Percentiles rank a stretch among this genome's conserved stretches.
Evolutionary conservation across 1,140 invertebrate species (phyloP).

Genomic region (Orchestia grillus): DNA sequence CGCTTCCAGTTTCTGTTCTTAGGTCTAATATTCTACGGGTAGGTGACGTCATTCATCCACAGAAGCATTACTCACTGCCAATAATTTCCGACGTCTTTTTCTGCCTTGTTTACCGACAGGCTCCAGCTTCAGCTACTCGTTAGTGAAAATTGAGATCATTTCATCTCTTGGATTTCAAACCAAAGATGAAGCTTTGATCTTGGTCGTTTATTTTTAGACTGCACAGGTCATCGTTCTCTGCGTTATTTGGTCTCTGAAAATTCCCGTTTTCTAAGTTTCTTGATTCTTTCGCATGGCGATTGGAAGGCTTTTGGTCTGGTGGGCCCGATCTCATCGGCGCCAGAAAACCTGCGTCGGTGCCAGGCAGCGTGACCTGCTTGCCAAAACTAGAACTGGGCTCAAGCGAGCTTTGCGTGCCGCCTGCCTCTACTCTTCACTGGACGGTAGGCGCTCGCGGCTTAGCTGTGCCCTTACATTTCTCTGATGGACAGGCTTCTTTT

Average conservation of each 20-base stretch:
- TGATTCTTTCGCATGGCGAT: not conserved
- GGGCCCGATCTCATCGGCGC: not conserved
- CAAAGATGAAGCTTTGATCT: not conserved
- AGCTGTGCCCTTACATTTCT: too few species aligned
- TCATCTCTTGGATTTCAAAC: not conserved
- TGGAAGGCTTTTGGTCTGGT: not conserved
- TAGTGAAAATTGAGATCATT: slow-evolving; percentile 1
- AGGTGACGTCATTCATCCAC: not conserved
- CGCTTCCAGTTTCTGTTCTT: not conserved
- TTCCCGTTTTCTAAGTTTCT: not conserved
- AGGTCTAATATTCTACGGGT: not conserved
- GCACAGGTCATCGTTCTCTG: not conserved
- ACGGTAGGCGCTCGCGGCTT: too few species aligned
- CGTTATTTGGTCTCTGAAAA: not conserved
- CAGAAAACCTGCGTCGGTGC: slow-evolving; percentile 4
- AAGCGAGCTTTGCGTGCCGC: not conserved
- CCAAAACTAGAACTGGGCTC: not conserved
- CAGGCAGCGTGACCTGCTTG: not conserved
- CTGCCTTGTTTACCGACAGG: not conserved
- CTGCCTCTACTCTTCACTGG: not conserved
- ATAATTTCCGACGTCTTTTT: not conserved
- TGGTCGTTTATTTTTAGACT: not conserved
- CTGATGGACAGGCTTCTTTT: not conserved
- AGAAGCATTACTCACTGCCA: not conserved
- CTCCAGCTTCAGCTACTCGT: not conserved